Conservation (phyloP, 2,797 vertebrate genomes). For the Rhinichthys osculus region DNA sequence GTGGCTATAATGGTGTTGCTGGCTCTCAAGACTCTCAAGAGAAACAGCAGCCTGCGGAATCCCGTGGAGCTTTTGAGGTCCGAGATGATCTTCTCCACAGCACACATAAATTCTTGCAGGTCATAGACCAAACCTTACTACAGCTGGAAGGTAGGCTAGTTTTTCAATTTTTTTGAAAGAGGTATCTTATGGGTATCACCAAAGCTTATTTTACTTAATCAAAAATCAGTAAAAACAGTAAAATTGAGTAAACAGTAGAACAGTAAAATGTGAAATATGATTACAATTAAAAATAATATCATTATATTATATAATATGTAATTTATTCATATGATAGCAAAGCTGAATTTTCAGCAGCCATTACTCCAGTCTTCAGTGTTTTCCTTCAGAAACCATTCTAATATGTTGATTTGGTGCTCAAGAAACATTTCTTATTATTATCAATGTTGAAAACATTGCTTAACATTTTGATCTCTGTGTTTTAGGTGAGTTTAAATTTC, state of each 20-base stretch:
- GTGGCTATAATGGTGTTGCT: conserved; percentile 47
- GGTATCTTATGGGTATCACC: background rate
- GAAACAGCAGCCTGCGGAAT: conserved; percentile 39
- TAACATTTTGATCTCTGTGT: conserved; percentile 4
- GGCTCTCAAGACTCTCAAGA: conserved; percentile 25
- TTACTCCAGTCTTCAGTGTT: background rate
- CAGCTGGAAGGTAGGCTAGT: conserved; percentile 75
- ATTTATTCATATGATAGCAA: background rate
- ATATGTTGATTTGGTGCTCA: background rate
- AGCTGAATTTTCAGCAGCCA: background rate
- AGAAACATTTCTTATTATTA: background rate
- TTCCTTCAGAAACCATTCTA: background rate
- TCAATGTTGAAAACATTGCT: background rate
- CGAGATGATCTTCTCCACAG: conserved; percentile 83
- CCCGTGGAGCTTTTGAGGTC: conserved; percentile 57
- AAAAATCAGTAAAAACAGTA: background rate
- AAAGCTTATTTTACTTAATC: background rate
- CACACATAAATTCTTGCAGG: conserved; percentile 77
- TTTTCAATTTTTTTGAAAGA: background rate
- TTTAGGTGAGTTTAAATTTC: conserved; percentile 82
- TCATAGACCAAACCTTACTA: conserved; percentile 77
- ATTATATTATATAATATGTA: background rate
- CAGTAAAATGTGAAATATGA: background rate
- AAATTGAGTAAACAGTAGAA: background rate
- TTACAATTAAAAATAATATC: background rate